Conservation (phyloP, 2,888 invertebrate genomes). For the Noctua fimbriata region DNA sequence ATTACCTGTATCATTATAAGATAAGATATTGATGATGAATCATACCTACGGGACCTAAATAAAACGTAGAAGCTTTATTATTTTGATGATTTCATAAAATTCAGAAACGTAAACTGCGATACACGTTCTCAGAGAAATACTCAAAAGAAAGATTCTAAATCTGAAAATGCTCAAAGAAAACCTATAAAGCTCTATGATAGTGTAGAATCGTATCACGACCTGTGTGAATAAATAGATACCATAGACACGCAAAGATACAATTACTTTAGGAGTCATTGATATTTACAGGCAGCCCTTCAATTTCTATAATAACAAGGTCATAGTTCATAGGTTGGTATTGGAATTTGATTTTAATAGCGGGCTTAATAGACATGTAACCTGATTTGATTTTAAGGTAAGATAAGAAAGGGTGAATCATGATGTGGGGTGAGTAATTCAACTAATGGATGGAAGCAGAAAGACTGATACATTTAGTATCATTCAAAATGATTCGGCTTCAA, state of each 20-base stretch:
- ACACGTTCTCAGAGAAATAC: neutral
- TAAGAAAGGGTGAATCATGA: neutral
- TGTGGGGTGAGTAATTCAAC: neutral
- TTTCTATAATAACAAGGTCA: slow-evolving; percentile 54
- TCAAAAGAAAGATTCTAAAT: neutral
- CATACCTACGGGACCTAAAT: neutral
- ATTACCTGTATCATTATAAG: slow-evolving; percentile 16
- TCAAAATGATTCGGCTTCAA: slow-evolving; percentile 3
- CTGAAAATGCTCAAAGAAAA: neutral
- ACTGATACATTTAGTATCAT: neutral
- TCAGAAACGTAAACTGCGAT: neutral
- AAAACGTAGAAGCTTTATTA: neutral
- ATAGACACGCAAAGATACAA: slow-evolving; percentile 59
- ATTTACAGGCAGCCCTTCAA: slow-evolving; percentile 56
- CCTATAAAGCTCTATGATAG: slow-evolving; percentile 21
- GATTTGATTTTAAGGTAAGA: slow-evolving; percentile 19
- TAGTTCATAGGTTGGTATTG: slow-evolving; percentile 33
- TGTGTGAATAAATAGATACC: slow-evolving; percentile 9
- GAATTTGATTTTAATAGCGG: slow-evolving; percentile 24
- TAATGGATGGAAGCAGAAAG: slow-evolving; percentile 25
- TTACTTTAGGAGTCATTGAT: slow-evolving; percentile 60
- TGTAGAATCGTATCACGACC: slow-evolving; percentile 18
- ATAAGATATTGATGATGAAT: slow-evolving; percentile 19
- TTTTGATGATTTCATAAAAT: slow-evolving; percentile 1
- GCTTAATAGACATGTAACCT: slow-evolving; percentile 20